These are phyloP conservation scores for Radopholus similis DNA, from an alignment of 1,140 invertebrate species.

Conservation along the genomic window DNA sequence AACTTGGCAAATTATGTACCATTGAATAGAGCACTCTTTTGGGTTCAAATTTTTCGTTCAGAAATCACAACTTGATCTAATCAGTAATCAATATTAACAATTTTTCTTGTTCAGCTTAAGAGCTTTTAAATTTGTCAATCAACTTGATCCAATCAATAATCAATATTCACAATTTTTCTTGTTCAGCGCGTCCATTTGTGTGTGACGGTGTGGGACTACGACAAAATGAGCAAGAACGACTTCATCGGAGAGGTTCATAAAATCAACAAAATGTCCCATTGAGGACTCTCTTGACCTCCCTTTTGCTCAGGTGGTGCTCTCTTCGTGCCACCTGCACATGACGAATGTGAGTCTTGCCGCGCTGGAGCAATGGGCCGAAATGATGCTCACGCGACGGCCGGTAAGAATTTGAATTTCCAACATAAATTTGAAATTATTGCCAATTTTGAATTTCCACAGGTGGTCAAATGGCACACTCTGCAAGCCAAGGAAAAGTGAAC, in stretches of 20 bases:
- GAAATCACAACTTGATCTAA: no score
- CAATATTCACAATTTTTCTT: slow-evolving; percentile 1
- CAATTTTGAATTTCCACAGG: not conserved
- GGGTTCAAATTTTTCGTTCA: not conserved
- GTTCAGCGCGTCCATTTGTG: slow-evolving; percentile 55
- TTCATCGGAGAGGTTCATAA: slow-evolving; percentile 48
- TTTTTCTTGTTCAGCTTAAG: not conserved
- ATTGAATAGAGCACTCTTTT: no score
- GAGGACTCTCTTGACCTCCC: not conserved
- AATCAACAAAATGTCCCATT: not conserved
- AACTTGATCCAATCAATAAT: no score
- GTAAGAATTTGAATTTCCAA: slow-evolving; percentile 24
- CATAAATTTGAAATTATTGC: slow-evolving; percentile 3
- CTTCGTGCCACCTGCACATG: slow-evolving; percentile 38
- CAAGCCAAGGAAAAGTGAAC: slow-evolving; percentile 19
- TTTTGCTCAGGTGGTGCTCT: slow-evolving; percentile 26
- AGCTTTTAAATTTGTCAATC: not conserved
- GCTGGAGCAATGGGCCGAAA: slow-evolving; percentile 58
- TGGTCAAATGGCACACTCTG: slow-evolving; percentile 39
- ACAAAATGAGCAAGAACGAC: slow-evolving; percentile 60
- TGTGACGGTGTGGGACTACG: slow-evolving; percentile 59
- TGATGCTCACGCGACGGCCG: slow-evolving; percentile 56
- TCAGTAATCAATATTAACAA: no score
- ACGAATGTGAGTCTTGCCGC: slow-evolving; percentile 32
- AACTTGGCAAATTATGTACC: no score